Percentiles rank a stretch among this genome's conserved stretches.
Conservation (phyloP, 2,888 invertebrate species). For the Odontothrips loti region DNA sequence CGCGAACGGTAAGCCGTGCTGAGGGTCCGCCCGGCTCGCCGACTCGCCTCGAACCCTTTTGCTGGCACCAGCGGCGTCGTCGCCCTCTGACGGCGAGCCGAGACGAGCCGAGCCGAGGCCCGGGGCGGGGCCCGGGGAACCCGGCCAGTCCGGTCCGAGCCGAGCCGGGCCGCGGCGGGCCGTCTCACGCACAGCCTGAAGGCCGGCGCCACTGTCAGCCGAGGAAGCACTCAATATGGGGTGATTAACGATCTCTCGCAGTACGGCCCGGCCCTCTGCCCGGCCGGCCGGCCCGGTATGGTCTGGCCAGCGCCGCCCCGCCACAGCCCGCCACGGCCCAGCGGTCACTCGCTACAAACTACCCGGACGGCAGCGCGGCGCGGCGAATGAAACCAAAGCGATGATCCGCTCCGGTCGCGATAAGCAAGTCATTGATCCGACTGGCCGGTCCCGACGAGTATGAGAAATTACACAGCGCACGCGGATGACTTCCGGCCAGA, state of each 20-base stretch:
- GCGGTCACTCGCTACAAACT: too few species aligned
- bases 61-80: too few species aligned
- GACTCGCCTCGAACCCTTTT: too few species aligned
- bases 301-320: background rate
- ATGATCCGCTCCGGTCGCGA: too few species aligned
- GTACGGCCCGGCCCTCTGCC: background rate
- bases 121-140: background rate
- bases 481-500: too few species aligned
- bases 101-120: background rate
- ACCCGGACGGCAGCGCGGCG: background rate
- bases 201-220: constrained; percentile 19
- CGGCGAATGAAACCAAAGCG: background rate
- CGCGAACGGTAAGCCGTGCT: too few species aligned
- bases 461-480: too few species aligned
- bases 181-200: background rate
- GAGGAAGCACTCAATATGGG: constrained; percentile 21
- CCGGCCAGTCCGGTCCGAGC: background rate
- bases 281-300: constrained; percentile 8
- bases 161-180: background rate
- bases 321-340: background rate
- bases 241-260: constrained; percentile 18
- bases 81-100: background rate
- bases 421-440: too few species aligned
- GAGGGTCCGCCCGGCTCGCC: too few species aligned
- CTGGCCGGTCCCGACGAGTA: too few species aligned